Evolutionary conservation across 2,797 vertebrate genomes (phyloP).

Genomic region (Threskiornis aethiopicus): DNA sequence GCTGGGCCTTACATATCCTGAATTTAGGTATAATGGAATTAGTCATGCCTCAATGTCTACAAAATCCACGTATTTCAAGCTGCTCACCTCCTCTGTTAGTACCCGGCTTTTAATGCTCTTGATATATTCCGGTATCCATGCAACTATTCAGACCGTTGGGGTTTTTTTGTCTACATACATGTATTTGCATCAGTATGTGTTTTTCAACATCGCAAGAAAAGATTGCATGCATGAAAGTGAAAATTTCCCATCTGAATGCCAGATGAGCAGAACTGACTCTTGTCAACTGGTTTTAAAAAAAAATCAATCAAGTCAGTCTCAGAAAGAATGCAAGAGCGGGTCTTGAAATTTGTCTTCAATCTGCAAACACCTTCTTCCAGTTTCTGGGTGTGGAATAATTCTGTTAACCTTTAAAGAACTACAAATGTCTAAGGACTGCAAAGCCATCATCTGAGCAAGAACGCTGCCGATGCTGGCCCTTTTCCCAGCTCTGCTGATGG

Average conservation of each 20-base stretch:
- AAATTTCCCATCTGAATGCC: not conserved
- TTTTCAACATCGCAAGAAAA: not conserved
- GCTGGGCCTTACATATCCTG: not conserved
- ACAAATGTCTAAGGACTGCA: not conserved
- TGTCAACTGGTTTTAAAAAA: not conserved
- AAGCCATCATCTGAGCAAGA: not conserved
- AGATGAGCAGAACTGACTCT: not conserved
- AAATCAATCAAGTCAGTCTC: not conserved
- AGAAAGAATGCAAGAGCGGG: not conserved
- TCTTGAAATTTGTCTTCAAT: not conserved
- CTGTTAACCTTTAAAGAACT: not conserved
- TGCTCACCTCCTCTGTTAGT: not conserved
- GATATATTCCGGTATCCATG: accelerated
- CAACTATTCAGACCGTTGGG: accelerated
- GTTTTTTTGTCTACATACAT: accelerated
- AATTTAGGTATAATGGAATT: not conserved
- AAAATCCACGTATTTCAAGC: not conserved
- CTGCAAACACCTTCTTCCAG: not conserved
- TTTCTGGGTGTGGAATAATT: not conserved
- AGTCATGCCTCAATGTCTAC: not conserved
- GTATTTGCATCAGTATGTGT: accelerated
- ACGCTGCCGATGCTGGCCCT: not conserved
- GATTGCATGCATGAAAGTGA: not conserved
- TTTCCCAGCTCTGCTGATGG: not conserved
- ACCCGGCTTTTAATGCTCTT: not conserved